These are phyloP conservation scores for Myrmophylax atrothorax DNA, from an alignment of 2,113 vertebrate genomes.

Conservation along the genomic window DNA sequence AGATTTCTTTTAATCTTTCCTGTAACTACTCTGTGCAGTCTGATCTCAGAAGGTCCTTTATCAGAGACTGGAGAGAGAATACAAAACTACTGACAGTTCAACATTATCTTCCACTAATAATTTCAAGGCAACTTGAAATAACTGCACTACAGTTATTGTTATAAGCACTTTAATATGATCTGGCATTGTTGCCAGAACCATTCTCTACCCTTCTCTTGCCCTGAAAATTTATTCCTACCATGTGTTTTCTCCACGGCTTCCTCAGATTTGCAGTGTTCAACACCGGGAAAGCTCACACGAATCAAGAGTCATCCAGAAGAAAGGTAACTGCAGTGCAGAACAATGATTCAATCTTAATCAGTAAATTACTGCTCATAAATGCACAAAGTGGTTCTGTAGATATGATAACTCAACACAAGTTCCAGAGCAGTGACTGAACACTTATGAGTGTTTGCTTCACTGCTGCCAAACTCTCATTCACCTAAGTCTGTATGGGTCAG, in stretches of 20 bases:
- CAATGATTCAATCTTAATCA: not conserved
- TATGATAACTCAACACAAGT: not conserved
- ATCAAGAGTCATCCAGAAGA: not conserved
- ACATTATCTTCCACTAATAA: not conserved
- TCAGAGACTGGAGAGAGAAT: not conserved
- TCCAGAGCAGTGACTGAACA: not conserved
- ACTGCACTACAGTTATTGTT: not conserved
- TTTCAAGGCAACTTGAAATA: not conserved
- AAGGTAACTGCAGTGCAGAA: not conserved
- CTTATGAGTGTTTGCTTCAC: fast-evolving
- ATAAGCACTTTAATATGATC: not conserved
- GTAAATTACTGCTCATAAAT: not conserved
- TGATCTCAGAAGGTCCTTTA: not conserved
- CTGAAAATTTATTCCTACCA: not conserved
- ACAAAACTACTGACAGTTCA: not conserved
- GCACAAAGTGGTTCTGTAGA: not conserved
- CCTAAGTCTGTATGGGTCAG: fast-evolving
- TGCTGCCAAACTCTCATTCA: not conserved
- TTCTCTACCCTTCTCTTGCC: not conserved
- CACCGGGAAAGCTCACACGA: not conserved
- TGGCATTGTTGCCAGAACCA: not conserved
- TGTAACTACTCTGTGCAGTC: not conserved
- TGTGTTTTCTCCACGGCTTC: not conserved
- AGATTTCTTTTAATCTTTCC: not conserved
- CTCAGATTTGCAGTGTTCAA: not conserved